Percentiles rank a stretch among this genome's conserved stretches.
These are phyloP conservation scores for Pentalonia nigronervosa DNA, from an alignment of 1,140 invertebrate species.

Conservation along the genomic window DNA sequence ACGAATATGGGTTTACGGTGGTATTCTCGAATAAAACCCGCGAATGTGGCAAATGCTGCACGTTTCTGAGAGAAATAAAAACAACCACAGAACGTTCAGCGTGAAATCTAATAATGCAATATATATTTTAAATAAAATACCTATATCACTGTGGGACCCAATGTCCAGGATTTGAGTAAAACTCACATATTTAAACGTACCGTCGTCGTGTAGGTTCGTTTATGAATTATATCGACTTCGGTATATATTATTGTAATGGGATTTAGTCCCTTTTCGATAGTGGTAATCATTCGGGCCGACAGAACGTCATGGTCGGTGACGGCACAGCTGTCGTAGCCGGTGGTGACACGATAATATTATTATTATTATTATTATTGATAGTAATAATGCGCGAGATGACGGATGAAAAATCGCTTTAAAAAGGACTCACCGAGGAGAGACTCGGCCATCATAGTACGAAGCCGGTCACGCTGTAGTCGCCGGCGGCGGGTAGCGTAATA, in stretches of 20 bases:
- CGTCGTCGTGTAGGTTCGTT: neutral
- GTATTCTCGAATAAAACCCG: neutral
- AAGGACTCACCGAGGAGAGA: neutral
- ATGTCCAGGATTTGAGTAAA: neutral
- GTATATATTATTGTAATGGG: neutral
- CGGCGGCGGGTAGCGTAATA: neutral
- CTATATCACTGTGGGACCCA: neutral
- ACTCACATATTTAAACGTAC: constrained; percentile 2
- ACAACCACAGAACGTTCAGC: neutral
- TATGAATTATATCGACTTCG: constrained; percentile 17
- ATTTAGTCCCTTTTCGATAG: neutral
- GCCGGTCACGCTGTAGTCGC: neutral
- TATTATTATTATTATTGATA: neutral
- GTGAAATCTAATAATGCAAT: neutral
- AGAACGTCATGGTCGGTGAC: neutral
- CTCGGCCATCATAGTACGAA: neutral
- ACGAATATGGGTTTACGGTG: neutral
- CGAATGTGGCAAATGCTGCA: neutral
- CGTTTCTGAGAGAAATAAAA: neutral
- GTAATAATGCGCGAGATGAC: neutral
- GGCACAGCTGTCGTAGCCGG: neutral
- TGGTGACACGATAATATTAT: neutral
- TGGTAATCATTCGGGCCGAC: neutral
- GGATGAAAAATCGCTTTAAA: neutral
- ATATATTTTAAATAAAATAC: neutral